Percentiles rank a stretch among this genome's conserved stretches.
Evolutionary conservation across 2,113 vertebrate genomes (phyloP).

Genomic region (Arizona elegans): DNA sequence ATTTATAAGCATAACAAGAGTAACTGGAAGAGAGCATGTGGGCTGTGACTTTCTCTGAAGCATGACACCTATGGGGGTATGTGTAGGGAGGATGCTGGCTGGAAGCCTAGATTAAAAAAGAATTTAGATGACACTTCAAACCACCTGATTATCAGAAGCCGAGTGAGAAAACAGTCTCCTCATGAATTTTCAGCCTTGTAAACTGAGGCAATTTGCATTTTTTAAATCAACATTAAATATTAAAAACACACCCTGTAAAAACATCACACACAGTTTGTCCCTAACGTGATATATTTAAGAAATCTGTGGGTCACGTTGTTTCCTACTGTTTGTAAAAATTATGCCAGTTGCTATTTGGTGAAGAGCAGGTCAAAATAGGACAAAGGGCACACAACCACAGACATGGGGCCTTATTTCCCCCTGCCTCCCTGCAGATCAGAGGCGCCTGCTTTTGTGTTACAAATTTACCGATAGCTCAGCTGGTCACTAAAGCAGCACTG

Average conservation of each 20-base stretch:
- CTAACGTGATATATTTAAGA: neutral
- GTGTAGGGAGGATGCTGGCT: neutral
- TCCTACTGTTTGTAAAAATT: neutral
- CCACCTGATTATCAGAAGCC: neutral
- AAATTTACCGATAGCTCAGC: slow-evolving; percentile 7
- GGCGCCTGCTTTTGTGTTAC: slow-evolving; percentile 1
- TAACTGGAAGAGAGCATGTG: neutral
- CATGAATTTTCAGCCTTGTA: neutral
- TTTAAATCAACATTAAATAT: neutral
- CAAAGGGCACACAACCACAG: neutral
- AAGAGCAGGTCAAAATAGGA: neutral
- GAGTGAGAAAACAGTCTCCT: neutral
- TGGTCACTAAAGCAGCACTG: neutral
- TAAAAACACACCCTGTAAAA: neutral
- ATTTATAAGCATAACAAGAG: neutral
- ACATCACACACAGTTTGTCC: neutral
- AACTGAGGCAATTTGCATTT: neutral
- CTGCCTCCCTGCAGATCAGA: neutral
- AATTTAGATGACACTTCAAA: neutral
- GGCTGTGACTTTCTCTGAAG: neutral
- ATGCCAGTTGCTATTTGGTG: neutral
- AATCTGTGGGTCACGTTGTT: neutral
- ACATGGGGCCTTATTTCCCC: neutral
- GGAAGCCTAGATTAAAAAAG: neutral
- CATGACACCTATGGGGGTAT: neutral